Percentiles rank a stretch among this genome's conserved stretches.
Conservation (phyloP, 2,888 invertebrate genomes). For the Plebejus argus region DNA sequence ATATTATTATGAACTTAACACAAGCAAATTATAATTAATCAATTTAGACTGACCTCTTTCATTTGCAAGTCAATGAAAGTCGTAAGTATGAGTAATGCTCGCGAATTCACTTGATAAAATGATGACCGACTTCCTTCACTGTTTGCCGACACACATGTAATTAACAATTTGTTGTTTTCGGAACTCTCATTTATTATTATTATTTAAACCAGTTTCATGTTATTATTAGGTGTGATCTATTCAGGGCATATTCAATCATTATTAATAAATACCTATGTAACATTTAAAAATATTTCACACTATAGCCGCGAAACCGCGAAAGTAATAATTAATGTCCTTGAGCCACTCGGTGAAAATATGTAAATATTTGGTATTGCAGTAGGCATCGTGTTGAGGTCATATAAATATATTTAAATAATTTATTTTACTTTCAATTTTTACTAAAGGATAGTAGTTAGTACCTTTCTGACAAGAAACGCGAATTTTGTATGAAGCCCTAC, state of each 20-base stretch:
- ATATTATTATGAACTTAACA: background rate
- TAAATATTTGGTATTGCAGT: background rate
- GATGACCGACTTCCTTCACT: background rate
- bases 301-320: background rate
- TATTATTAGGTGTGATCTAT: background rate
- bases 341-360: background rate
- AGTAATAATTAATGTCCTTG: constrained; percentile 2
- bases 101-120: background rate
- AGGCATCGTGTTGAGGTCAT: background rate
- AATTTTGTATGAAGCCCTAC: background rate
- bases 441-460: background rate
- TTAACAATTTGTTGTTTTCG: background rate
- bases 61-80: constrained; percentile 21
- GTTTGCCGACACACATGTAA: background rate
- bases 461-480: background rate
- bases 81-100: constrained; percentile 22
- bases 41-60: constrained; percentile 45
- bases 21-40: background rate
- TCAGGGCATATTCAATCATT: too few species aligned
- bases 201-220: background rate
- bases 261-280: too few species aligned
- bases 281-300: background rate
- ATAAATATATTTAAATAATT: background rate
- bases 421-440: background rate
- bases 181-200: background rate